Evolutionary conservation across 2,113 vertebrate genomes (phyloP), one percentile per base, ranked within the genome.

Genomic region (Lontra canadensis): DNA sequence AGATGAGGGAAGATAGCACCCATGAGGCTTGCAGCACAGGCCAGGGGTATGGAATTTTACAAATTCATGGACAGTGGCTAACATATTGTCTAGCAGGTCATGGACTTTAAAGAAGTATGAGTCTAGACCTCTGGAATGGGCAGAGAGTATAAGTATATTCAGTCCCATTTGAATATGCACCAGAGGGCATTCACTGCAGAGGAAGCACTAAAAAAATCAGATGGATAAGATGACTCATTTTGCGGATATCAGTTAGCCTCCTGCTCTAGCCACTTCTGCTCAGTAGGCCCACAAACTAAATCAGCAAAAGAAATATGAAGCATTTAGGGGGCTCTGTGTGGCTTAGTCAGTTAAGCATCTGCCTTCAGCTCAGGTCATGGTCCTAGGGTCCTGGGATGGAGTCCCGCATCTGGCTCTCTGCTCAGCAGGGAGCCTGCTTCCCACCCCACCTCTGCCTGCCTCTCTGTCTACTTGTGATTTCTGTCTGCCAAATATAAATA

Each of bases 271-370:
- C 25, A 94, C n/a, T 73, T 23, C 11, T 52, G 36, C 42, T 84
- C n/a, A 78, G 65, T 42, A 90, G 52, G 10, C 13, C 26, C 59
- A 84, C 14, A 88, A 36, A 95, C 61, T 47, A 83, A 96, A 79
- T 31, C 44, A 88, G 78, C 81, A 94, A 67, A 88, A 79, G 44
- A 90, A 93, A 88, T 73, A 83, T 39, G 23, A 90, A 78, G 36
- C 47, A 85, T 55, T 47, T 88, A 36, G 34, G n/a, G 34, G 18
- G 2, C 8, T 34, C 18, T 36, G 18, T 18, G 18, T 36, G 67
- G 67, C 67, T 36, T 8, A 36, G 34, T 36, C 4, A 18, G 17
- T 36, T 69, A 69, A 69, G 18, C 34, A 36, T 69, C 34, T 21
- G 8, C 67, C 67, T 69, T 69, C 4, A 4, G 52, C 52, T 55